phyloP scores from a whole-genome alignment of 2,888 invertebrate species.

The Oconnorella tubifera region DNA sequence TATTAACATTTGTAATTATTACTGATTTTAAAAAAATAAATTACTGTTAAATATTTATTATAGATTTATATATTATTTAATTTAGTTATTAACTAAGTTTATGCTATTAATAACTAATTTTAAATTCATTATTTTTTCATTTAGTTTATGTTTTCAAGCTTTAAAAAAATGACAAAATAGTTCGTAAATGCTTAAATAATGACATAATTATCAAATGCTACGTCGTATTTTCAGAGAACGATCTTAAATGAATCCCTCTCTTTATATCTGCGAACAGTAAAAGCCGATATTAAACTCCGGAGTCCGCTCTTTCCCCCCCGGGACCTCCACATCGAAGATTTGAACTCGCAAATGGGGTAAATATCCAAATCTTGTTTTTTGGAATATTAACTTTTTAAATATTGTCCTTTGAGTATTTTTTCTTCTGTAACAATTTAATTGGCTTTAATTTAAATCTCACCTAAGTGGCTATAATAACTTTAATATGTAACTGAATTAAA shows the following conservation, averaged over 20 bases:
- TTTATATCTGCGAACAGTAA: neutral
- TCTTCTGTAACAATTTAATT: neutral
- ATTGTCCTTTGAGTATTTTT: neutral
- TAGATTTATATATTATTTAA: too few species aligned
- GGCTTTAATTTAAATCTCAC: too few species aligned
- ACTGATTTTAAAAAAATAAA: neutral
- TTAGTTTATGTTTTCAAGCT: neutral
- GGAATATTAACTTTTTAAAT: neutral
- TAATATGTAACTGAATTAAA: too few species aligned
- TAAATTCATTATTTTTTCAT: neutral
- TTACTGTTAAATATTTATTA: neutral
- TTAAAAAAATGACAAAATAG: too few species aligned
- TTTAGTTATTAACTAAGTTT: too few species aligned
- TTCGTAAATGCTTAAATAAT: too few species aligned
- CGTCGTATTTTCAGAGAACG: conserved; percentile 9
- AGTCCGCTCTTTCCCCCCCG: conserved; percentile 13
- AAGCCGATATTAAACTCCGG: neutral
- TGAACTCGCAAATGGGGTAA: neutral
- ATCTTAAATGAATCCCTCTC: conserved; percentile 6
- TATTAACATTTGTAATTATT: neutral
- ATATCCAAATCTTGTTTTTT: neutral
- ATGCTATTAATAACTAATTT: neutral
- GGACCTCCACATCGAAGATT: conserved; percentile 1
- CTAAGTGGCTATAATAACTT: too few species aligned
- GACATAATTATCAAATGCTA: too few species aligned